Conservation (phyloP, 2,113 vertebrate genomes). For the Electrona antarctica region DNA sequence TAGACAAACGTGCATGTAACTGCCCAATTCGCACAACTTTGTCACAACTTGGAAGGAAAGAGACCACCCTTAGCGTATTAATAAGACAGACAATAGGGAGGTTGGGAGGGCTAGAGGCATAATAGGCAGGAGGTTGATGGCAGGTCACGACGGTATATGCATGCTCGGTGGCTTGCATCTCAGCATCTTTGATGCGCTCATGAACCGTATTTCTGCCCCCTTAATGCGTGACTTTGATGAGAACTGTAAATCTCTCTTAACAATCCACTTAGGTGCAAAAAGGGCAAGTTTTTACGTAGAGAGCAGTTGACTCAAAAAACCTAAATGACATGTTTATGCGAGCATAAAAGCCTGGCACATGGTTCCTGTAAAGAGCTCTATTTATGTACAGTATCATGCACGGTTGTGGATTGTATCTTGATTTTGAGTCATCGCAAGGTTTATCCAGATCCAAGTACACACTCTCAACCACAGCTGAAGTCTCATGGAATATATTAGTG, state of each 20-base stretch:
- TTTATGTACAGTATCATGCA: conserved; percentile 43
- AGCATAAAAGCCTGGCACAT: conserved; percentile 18
- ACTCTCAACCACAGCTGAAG: conserved; percentile 49
- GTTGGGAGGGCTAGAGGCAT: too few species aligned
- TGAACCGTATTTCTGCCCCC: conserved; percentile 33
- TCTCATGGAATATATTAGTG: conserved; percentile 64
- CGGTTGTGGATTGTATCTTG: conserved; percentile 42
- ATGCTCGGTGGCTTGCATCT: neutral
- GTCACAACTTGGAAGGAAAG: conserved; percentile 29
- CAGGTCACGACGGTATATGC: too few species aligned
- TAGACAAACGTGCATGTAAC: neutral
- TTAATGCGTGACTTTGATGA: conserved; percentile 43
- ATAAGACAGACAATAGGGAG: too few species aligned
- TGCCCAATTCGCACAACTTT: conserved; percentile 27
- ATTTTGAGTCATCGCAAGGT: conserved; percentile 23
- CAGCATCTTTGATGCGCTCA: conserved; percentile 38
- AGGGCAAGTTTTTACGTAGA: conserved; percentile 39
- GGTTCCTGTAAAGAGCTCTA: conserved; percentile 27
- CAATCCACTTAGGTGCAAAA: conserved; percentile 37
- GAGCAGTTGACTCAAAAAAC: conserved; percentile 41
- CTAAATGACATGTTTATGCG: conserved; percentile 40
- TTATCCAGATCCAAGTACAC: conserved; percentile 52
- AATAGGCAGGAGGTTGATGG: too few species aligned
- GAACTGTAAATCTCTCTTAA: conserved; percentile 40
- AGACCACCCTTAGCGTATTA: conserved; percentile 8